phyloP scores from a whole-genome alignment of 2,888 invertebrate genomes.

The Conops quadrifasciatus region DNA sequence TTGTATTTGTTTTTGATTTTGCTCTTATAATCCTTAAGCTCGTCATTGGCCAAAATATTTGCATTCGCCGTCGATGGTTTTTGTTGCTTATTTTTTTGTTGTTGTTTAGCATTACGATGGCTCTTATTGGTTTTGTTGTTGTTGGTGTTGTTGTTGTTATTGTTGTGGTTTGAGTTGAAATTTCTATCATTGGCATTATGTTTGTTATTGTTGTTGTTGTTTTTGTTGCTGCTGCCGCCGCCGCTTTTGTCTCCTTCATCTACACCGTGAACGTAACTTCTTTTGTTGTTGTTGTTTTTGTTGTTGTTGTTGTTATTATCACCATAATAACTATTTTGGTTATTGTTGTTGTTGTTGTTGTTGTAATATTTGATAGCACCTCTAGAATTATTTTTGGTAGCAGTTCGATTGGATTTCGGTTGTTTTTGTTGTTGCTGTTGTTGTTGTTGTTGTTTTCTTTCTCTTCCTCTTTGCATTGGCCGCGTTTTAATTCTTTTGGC shows the following conservation, averaged over 20 bases:
- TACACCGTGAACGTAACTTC: conserved; percentile 29
- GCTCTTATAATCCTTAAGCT: conserved; percentile 63
- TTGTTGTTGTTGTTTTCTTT: conserved; percentile 26
- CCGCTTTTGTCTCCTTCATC: conserved; percentile 37
- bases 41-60: conserved; percentile 57
- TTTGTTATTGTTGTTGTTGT: conserved; percentile 41
- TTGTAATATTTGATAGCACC: conserved; percentile 58
- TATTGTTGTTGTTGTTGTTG: conserved; percentile 49
- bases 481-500: too few relatives aligned
- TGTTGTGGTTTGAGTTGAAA: conserved; percentile 34
- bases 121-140: conserved; percentile 32
- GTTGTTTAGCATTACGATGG: conserved; percentile 38
- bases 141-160: conserved; percentile 28
- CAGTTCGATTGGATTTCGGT: conserved; percentile 41
- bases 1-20: conserved; percentile 65
- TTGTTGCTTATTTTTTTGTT: conserved; percentile 27
- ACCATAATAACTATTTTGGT: conserved; percentile 38
- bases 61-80: conserved; percentile 48
- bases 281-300: conserved; percentile 38
- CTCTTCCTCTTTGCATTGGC: too few relatives aligned
- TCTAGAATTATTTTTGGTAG: conserved; percentile 64
- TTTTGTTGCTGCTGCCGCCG: conserved; percentile 41
- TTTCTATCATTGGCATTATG: conserved; percentile 34
- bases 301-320: conserved; percentile 35
- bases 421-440: conserved; percentile 43